Evolutionary conservation across 1,140 invertebrate species (phyloP).

Genomic region (Penaeus indicus): DNA sequence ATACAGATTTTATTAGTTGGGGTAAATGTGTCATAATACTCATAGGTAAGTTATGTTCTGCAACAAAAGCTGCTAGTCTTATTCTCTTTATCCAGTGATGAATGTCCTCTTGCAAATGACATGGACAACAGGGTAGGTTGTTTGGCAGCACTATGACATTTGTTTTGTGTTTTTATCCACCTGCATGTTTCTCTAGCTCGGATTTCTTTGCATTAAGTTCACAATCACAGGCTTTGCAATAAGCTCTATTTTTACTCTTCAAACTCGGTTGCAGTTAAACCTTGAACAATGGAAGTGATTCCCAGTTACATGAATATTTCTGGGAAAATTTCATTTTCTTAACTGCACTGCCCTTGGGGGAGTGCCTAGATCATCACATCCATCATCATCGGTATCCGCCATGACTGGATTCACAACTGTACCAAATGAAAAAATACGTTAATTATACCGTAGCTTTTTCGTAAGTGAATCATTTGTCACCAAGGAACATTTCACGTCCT

Average conservation of each 20-base stretch:
- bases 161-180: conserved; percentile 33
- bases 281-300: conserved; percentile 36
- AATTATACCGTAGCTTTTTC: too few relatives aligned
- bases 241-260: conserved; percentile 29
- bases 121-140: conserved; percentile 31
- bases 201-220: conserved; percentile 43
- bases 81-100: conserved; percentile 21
- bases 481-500: too few relatives aligned
- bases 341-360: too few relatives aligned
- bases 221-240: conserved; percentile 42
- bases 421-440: too few relatives aligned
- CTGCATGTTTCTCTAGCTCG: conserved; percentile 34
- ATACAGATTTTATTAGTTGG: conserved; percentile 34
- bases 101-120: background rate
- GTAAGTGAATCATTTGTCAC: too few relatives aligned
- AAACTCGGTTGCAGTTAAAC: conserved; percentile 22
- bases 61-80: conserved; percentile 31
- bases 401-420: too few relatives aligned
- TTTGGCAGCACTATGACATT: conserved; percentile 34
- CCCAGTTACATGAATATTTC: conserved; percentile 14
- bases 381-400: too few relatives aligned
- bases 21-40: conserved; percentile 37
- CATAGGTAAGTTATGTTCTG: conserved; percentile 38
- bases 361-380: too few relatives aligned
- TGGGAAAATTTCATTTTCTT: conserved; percentile 1